A percentile compares a stretch with the other conserved stretches of the same genome.
Evolutionary conservation across 2,113 vertebrate species (phyloP).

Genomic region (Atractosteus spatula): DNA sequence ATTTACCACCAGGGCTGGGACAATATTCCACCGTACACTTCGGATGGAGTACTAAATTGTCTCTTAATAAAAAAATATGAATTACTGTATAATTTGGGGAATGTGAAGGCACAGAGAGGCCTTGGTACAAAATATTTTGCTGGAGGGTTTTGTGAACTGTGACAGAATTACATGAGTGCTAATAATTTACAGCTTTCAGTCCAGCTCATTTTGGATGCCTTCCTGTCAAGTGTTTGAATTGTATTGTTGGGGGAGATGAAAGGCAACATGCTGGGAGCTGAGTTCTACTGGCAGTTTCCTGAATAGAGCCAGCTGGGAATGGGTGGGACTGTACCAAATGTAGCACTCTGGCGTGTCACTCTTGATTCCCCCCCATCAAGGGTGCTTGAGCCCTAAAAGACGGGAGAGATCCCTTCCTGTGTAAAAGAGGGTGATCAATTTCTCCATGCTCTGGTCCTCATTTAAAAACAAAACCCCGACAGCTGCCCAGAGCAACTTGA

Average conservation of each 20-base stretch:
- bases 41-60: no score
- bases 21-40: no score
- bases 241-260: conserved; percentile 44
- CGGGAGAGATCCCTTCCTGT: background rate
- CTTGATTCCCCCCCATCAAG: no score
- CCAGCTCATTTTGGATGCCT: conserved; percentile 48
- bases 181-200: conserved; percentile 48
- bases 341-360: no score
- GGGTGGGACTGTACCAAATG: background rate
- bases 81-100: no score
- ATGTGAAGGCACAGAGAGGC: no score
- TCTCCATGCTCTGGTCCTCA: conserved; percentile 34
- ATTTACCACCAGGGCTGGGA: no score
- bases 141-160: no score
- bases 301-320: background rate
- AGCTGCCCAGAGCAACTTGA: background rate
- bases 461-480: background rate
- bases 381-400: no score
- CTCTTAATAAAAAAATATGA: no score
- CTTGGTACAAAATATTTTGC: no score
- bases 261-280: conserved; percentile 32
- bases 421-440: conserved; percentile 31
- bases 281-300: background rate
- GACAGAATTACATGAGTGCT: conserved; percentile 28
- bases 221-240: conserved; percentile 48